These are phyloP conservation scores for Papilio helenus DNA, from an alignment of 1,140 invertebrate species.

Conservation along the genomic window DNA sequence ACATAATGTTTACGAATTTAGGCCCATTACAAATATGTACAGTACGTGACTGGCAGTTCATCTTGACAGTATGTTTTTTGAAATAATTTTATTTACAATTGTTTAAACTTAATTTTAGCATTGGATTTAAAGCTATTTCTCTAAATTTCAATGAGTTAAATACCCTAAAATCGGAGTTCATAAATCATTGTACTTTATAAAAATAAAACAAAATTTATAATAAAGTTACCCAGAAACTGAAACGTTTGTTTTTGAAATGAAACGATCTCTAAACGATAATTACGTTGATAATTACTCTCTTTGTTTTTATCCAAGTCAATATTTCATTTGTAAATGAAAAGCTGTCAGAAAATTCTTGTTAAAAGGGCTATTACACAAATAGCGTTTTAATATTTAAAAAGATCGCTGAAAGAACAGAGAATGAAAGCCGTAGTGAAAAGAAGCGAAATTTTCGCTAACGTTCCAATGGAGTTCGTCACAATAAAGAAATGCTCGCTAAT, in stretches of 20 bases:
- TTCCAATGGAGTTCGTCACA: constrained; percentile 53
- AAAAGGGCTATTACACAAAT: constrained; percentile 32
- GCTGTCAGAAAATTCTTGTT: constrained; percentile 32
- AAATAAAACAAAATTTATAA: not conserved
- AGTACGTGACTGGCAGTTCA: not conserved
- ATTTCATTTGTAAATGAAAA: constrained; percentile 30
- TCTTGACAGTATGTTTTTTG: not conserved
- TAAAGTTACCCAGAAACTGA: not conserved
- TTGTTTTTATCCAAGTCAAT: constrained; percentile 29
- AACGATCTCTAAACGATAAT: constrained; percentile 4
- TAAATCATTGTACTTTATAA: too few relatives aligned
- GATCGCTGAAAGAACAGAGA: constrained; percentile 28
- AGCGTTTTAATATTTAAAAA: constrained; percentile 38
- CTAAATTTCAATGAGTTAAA: too few relatives aligned
- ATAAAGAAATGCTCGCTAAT: constrained; percentile 72
- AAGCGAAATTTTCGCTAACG: constrained; percentile 24
- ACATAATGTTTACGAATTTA: not conserved
- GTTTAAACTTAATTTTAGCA: too few relatives aligned
- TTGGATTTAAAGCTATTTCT: too few relatives aligned
- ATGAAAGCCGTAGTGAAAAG: constrained; percentile 25
- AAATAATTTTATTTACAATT: not conserved
- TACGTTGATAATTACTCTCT: constrained; percentile 21
- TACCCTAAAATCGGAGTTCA: too few relatives aligned
- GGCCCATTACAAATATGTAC: not conserved
- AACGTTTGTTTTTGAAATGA: not conserved